Base-by-base conservation (phyloP, 2,113 vertebrate species). In the Pundamilia nyererei region DNA sequence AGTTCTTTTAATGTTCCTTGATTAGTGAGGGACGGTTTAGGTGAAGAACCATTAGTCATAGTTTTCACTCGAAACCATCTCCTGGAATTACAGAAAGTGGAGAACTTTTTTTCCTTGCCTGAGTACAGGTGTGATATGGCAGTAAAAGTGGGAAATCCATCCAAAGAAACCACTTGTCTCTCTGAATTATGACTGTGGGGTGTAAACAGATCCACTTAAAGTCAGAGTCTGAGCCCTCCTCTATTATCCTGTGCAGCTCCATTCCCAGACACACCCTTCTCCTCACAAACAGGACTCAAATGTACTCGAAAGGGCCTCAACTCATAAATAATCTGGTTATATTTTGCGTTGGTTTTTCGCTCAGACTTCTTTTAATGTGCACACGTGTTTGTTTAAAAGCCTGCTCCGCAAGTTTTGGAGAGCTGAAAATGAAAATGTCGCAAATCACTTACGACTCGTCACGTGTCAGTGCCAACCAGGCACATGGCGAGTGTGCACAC, bases 181-280 rank as follows among this genome's bases (percentile, higher is more conserved):
- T 55, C 89, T 92, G 81, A 92, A 77, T 79, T 55, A 86, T 90
- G 85, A 87, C 93, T 91, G 81, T 87, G 88, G 91, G 90, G 85
- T 90, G 93, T 94, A 95, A 95, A 91, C 87, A 89, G 91, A 95
- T 95, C 93, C 26, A 77, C 84, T 84, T 82, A 84, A 29, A 90
- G 87, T 82, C 79, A 79, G 84, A 6, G 79, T 87, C 86, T 90
- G 82, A 93, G 85, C 86, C 86, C 60, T 90, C 55, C 85, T 86
- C 80, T 70, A 93, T 95, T 94, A 94, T 94, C 33, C 87, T 49
- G 53, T 21, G n/a, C 3, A 51, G 82, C 89, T 85, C 83, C 81
- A 83, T 92, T 93, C 92, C 91, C 90, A 94, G 93, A 90, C 95
- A 95, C 94, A 92, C 95, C 93, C 94, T 91, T 89, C 80, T 83